These are phyloP conservation scores for Ophion costatus DNA, from an alignment of 2,888 invertebrate species.

Conservation along the genomic window DNA sequence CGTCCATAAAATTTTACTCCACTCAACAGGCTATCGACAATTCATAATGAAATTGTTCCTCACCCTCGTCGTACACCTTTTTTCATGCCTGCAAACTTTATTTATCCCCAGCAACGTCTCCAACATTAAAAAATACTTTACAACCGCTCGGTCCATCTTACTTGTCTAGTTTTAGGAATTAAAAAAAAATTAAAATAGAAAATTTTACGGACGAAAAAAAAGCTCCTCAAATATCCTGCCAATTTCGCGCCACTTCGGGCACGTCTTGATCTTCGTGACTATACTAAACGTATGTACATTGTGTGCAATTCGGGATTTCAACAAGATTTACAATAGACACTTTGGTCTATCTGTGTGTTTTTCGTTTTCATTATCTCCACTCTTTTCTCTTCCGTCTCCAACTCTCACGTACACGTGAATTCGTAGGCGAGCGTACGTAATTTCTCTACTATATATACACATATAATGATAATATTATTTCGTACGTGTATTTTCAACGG, in stretches of 20 bases:
- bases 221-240: background rate
- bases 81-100: background rate
- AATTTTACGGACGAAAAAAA: constrained; percentile 16
- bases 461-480: constrained; percentile 51
- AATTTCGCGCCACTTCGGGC: background rate
- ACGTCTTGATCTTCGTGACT: constrained; percentile 8
- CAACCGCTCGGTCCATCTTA: background rate
- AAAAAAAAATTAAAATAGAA: background rate
- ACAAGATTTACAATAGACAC: constrained; percentile 75
- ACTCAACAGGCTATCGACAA: background rate
- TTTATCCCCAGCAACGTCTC: background rate
- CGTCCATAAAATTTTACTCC: background rate
- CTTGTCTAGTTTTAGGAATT: background rate
- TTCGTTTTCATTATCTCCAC: constrained; percentile 38
- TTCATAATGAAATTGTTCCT: background rate
- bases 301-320: constrained; percentile 69
- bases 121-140: background rate
- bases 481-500: constrained; percentile 40
- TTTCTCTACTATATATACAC: constrained; percentile 68
- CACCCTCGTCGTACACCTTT: background rate
- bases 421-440: constrained; percentile 65
- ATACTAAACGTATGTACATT: constrained; percentile 49
- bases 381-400: constrained; percentile 25
- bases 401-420: constrained; percentile 27
- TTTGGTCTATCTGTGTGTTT: constrained; percentile 31